These are phyloP conservation scores for Pagetopsis macropterus DNA, from an alignment of 2,797 vertebrate species.

Conservation along the genomic window DNA sequence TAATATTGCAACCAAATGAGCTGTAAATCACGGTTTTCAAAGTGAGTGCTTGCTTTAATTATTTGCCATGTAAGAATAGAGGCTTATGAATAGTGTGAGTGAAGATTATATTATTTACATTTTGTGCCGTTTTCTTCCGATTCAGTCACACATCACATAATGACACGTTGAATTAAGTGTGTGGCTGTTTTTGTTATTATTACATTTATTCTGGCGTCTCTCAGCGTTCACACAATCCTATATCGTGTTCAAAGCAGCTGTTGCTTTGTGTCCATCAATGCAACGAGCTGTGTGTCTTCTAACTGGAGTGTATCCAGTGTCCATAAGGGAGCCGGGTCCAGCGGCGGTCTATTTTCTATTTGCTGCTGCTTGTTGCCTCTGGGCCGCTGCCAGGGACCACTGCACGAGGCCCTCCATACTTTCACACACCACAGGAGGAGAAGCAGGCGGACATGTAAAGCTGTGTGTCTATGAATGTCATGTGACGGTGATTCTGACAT, in stretches of 20 bases:
- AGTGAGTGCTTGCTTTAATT: conserved; percentile 23
- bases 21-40: background rate
- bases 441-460: background rate
- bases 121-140: too few species aligned
- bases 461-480: conserved; percentile 12
- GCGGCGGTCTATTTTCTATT: conserved; percentile 61
- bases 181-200: background rate
- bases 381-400: conserved; percentile 63
- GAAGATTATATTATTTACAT: background rate
- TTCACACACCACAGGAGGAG: conserved; percentile 52
- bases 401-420: conserved; percentile 60
- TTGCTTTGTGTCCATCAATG: conserved; percentile 28
- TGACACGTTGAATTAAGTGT: too few species aligned
- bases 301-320: conserved; percentile 46
- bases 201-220: conserved; percentile 1
- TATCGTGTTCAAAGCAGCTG: conserved; percentile 35
- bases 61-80: conserved; percentile 30
- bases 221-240: background rate
- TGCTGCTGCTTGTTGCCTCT: conserved; percentile 61
- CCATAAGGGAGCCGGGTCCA: conserved; percentile 55
- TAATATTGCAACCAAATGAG: conserved; percentile 8
- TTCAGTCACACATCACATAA: too few species aligned
- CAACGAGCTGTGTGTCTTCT: conserved; percentile 12
- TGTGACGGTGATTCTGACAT: conserved; percentile 31
- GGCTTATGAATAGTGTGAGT: conserved; percentile 13